Conservation (phyloP, 2,113 vertebrate genomes). For the Antidorcas marsupialis region DNA sequence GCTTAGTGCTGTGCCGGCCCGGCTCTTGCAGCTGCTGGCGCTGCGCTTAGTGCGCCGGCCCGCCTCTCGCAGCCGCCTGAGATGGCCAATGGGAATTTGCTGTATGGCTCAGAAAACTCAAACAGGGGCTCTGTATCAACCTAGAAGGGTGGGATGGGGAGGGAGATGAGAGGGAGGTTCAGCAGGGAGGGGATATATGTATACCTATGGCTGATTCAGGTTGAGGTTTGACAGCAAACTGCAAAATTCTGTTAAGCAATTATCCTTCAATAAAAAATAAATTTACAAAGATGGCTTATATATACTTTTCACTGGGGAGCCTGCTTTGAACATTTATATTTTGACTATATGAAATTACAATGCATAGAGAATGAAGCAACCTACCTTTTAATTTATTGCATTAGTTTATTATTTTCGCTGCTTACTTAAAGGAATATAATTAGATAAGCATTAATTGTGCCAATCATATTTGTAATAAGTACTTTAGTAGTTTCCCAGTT, state of each 20-base stretch:
- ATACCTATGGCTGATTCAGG: background rate
- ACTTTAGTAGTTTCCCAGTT: background rate
- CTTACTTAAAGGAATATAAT: background rate
- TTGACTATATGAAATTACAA: background rate
- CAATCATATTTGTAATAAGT: background rate
- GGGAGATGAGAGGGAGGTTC: background rate
- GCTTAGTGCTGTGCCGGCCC: too few species aligned
- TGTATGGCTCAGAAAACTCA: background rate
- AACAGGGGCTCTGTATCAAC: background rate
- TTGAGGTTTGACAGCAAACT: background rate
- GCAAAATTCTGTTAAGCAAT: background rate
- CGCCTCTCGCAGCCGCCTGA: too few species aligned
- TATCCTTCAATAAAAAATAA: background rate
- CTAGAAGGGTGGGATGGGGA: background rate
- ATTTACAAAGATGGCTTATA: background rate
- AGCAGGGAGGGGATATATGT: background rate
- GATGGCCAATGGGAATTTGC: background rate
- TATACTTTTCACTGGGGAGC: background rate
- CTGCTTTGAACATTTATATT: background rate
- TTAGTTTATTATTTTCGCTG: background rate
- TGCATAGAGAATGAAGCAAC: background rate
- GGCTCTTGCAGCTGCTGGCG: rapidly evolving
- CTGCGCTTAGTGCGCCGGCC: too few species aligned
- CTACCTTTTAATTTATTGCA: background rate
- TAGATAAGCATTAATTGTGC: background rate